These are phyloP conservation scores for Zele albiditarsus DNA, from an alignment of 2,888 invertebrate species.

Conservation along the genomic window DNA sequence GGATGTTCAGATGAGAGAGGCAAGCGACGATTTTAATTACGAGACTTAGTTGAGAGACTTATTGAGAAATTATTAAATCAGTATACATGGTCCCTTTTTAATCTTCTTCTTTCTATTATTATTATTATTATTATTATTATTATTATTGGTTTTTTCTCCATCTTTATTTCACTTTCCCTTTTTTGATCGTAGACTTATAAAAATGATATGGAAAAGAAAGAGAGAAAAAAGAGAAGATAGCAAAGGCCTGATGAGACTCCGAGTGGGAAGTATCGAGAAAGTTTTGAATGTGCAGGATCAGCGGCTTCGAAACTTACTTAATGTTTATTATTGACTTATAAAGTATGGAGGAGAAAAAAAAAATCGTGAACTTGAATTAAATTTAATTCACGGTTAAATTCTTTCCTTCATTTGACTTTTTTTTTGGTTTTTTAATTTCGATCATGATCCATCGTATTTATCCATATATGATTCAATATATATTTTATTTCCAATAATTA, in stretches of 20 bases:
- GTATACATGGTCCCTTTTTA: no score
- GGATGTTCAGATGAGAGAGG: conserved; percentile 33
- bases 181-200: not conserved
- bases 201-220: not conserved
- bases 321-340: not conserved
- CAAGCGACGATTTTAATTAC: conserved; percentile 21
- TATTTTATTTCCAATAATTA: not conserved
- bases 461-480: not conserved
- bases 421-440: not conserved
- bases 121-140: not conserved
- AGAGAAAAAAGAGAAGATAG: not conserved
- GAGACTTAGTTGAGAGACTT: conserved; percentile 37
- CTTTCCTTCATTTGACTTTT: not conserved
- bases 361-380: no score
- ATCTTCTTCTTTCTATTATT: not conserved
- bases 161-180: not conserved
- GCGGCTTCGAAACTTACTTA: not conserved
- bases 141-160: not conserved
- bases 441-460: not conserved
- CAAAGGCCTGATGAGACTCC: not conserved
- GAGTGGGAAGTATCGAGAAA: conserved; percentile 4
- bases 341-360: not conserved
- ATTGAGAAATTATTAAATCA: conserved; percentile 39
- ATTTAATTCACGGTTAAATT: not conserved
- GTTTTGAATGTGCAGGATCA: conserved; percentile 1